phyloP scores from a whole-genome alignment of 2,888 invertebrate species.

The Melanchra persicariae region DNA sequence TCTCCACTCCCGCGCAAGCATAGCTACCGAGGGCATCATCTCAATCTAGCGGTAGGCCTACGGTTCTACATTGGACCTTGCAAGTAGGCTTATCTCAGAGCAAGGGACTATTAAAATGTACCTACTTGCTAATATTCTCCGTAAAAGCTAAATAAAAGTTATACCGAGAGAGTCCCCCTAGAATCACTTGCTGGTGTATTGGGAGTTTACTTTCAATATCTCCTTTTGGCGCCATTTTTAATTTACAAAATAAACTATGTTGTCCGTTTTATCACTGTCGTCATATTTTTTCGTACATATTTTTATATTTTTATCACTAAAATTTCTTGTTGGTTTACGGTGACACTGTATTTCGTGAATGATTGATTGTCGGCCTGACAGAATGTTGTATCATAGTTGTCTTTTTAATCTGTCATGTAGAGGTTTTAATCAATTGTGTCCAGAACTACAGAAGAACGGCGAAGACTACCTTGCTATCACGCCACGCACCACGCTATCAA shows the following conservation, averaged over 20 bases:
- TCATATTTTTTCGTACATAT: constrained; percentile 20
- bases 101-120: neutral
- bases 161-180: constrained; percentile 49
- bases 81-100: neutral
- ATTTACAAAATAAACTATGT: constrained; percentile 11
- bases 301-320: constrained; percentile 22
- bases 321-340: constrained; percentile 14
- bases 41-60: neutral
- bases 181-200: constrained; percentile 27
- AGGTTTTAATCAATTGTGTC: constrained; percentile 30
- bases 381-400: constrained; percentile 11
- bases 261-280: constrained; percentile 27
- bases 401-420: constrained; percentile 1
- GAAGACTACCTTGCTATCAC: neutral
- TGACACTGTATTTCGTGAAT: constrained; percentile 10
- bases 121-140: constrained; percentile 14
- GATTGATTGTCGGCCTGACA: constrained; percentile 10
- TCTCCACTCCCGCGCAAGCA: no score
- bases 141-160: neutral
- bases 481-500: no score
- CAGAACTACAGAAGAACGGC: neutral
- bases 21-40: no score
- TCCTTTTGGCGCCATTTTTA: constrained; percentile 13
- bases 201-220: neutral
- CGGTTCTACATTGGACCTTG: neutral